A percentile compares a stretch with the other conserved stretches of the same genome.
phyloP scores from a whole-genome alignment of 2,113 vertebrate species.

The Ursus arctos region DNA sequence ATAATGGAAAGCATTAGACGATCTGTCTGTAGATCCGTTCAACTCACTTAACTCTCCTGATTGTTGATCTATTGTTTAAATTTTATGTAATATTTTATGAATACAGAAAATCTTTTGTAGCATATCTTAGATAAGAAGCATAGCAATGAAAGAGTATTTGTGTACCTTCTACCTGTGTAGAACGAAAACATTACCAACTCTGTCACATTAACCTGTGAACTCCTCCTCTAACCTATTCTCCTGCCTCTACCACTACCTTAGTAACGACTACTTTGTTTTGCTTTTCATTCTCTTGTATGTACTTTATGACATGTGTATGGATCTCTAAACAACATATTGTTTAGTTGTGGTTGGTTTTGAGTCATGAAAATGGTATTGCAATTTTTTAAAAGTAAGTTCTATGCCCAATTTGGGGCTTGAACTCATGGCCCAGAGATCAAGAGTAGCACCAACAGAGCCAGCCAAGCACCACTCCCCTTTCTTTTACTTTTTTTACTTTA shows the following conservation, averaged over 20 bases:
- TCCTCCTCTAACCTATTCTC: background rate
- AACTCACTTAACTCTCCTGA: background rate
- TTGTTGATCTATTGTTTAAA: background rate
- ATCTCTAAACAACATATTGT: background rate
- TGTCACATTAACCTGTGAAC: background rate
- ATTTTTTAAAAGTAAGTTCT: background rate
- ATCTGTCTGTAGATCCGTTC: background rate
- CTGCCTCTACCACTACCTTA: background rate
- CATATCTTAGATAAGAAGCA: background rate
- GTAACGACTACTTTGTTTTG: background rate
- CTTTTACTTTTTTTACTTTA: background rate
- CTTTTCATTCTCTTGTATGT: background rate
- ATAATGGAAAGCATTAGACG: background rate
- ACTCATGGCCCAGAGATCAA: background rate
- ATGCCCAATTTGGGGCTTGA: background rate
- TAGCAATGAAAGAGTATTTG: background rate
- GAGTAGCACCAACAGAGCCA: background rate
- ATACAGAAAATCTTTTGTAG: background rate
- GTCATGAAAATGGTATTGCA: background rate
- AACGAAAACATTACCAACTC: background rate
- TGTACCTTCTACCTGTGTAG: background rate
- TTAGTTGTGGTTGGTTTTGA: constrained; percentile 14
- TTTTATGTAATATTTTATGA: background rate
- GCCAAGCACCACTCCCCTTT: background rate
- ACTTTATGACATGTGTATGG: background rate